Conservation (phyloP, 2,888 invertebrate genomes). For the Ophioninae sp. region DNA sequence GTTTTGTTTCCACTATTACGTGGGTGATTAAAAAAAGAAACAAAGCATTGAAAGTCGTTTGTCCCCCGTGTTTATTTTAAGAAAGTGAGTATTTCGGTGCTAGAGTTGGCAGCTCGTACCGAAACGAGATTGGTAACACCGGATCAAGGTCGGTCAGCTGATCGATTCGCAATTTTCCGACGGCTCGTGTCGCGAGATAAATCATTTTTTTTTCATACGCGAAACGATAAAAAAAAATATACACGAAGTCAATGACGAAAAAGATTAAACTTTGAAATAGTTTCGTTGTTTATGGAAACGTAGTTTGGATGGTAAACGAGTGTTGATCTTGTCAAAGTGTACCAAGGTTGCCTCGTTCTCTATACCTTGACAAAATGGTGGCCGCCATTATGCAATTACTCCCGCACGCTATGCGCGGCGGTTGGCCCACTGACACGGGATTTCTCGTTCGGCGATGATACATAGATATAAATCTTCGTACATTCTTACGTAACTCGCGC, state of each 20-base stretch:
- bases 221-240: constrained; percentile 51
- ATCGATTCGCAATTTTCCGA: constrained; percentile 48
- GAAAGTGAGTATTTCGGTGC: constrained; percentile 59
- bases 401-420: constrained; percentile 59
- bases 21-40: constrained; percentile 18
- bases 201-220: constrained; percentile 54
- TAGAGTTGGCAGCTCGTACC: constrained; percentile 58
- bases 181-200: constrained; percentile 32
- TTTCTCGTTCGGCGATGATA: constrained; percentile 46
- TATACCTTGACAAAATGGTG: constrained; percentile 76
- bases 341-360: constrained; percentile 60
- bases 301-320: too few species aligned
- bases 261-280: not conserved
- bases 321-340: constrained; percentile 27
- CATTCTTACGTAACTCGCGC: constrained; percentile 54
- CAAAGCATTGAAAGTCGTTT: constrained; percentile 45
- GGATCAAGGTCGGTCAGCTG: constrained; percentile 68
- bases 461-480: constrained; percentile 49
- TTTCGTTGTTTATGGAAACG: not conserved
- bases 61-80: constrained; percentile 53
- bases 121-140: constrained; percentile 58
- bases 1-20: constrained; percentile 19
- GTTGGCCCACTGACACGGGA: constrained; percentile 65
- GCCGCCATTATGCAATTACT: constrained; percentile 77
- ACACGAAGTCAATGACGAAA: not conserved